Conservation (phyloP, 2,797 vertebrate species). For the Rhinoraja longicauda region DNA sequence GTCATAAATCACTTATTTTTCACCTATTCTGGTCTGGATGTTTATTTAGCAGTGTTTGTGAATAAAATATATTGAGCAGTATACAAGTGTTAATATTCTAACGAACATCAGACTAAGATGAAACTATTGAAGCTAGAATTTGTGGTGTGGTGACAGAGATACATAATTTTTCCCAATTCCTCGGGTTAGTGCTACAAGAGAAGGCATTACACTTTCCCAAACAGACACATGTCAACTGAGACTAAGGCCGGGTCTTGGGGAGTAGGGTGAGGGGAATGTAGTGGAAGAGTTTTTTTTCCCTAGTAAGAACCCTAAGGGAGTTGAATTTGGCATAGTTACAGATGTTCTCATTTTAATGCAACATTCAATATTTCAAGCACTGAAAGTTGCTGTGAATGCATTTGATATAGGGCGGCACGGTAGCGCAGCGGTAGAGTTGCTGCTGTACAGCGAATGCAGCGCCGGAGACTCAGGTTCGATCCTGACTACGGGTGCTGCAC, state of each 20-base stretch:
- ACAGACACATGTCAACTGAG: no score
- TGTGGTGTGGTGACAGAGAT: no score
- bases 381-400: neutral
- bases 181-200: no score
- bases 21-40: neutral
- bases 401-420: no score
- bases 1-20: neutral
- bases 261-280: no score
- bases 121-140: neutral
- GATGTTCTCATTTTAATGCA: neutral
- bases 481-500: no score
- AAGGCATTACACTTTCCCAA: no score
- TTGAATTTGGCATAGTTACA: neutral
- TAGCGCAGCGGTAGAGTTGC: no score
- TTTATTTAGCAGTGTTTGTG: neutral
- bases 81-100: neutral
- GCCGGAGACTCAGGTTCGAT: no score
- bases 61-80: neutral
- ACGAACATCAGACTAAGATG: neutral
- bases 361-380: neutral
- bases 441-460: no score
- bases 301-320: neutral
- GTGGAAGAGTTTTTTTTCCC: neutral
- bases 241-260: no score
- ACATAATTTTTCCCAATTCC: no score